A percentile compares a stretch with the other conserved stretches of the same genome.
Conservation (phyloP, 2,888 invertebrate genomes). For the Alcis repandata region DNA sequence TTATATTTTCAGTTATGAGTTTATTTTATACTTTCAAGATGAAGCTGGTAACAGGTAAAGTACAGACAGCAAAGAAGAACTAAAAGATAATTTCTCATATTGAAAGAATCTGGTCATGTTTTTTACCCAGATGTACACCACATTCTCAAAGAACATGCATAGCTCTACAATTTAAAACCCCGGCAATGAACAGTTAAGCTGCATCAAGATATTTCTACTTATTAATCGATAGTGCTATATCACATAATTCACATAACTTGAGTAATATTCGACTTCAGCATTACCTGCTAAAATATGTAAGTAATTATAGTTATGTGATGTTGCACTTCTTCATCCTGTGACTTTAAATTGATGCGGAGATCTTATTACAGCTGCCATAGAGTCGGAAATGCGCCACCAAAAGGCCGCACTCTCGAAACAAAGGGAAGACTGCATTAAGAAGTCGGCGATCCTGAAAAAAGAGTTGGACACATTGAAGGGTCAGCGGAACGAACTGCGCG, state of each 20-base stretch:
- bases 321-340: slow-evolving; percentile 48
- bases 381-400: slow-evolving; percentile 93
- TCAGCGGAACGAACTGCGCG: slow-evolving; percentile 92
- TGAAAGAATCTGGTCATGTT: neutral
- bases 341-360: slow-evolving; percentile 40
- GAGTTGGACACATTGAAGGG: slow-evolving; percentile 92
- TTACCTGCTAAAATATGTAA: slow-evolving; percentile 5
- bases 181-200: slow-evolving; percentile 56
- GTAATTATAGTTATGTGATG: slow-evolving; percentile 43
- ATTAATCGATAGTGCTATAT: slow-evolving; percentile 48
- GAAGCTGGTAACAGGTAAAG: neutral
- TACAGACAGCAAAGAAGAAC: neutral
- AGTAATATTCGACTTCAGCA: neutral
- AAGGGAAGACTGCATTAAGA: slow-evolving; percentile 93
- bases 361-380: slow-evolving; percentile 87
- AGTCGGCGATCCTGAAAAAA: slow-evolving; percentile 90
- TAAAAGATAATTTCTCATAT: neutral
- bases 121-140: neutral
- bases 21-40: neutral
- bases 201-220: slow-evolving; percentile 47
- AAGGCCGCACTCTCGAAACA: slow-evolving; percentile 93
- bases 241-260: slow-evolving; percentile 44
- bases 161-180: neutral
- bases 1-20: slow-evolving; percentile 5
- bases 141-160: slow-evolving; percentile 2